Conservation (phyloP, 2,113 vertebrate genomes). For the Cyanoliseus patagonus region DNA sequence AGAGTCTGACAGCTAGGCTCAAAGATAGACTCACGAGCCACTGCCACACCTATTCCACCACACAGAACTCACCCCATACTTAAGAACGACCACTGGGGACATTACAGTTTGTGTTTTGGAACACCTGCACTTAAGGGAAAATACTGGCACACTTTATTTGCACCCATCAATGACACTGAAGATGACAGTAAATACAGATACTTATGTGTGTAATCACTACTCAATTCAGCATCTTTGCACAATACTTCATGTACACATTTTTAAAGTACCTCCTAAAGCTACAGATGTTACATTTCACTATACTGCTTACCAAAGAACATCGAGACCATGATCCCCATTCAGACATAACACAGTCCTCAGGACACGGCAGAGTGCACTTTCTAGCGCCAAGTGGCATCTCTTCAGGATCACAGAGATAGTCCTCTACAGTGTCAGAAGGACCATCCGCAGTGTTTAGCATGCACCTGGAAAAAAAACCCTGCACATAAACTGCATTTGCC, state of each 20-base stretch:
- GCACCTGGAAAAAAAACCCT: slow-evolving; percentile 79
- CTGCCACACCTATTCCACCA: neutral
- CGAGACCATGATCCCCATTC: slow-evolving; percentile 92
- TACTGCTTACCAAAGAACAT: slow-evolving; percentile 88
- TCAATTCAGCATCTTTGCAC: neutral
- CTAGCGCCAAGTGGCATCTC: slow-evolving; percentile 94
- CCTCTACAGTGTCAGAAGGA: slow-evolving; percentile 90
- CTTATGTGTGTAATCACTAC: neutral
- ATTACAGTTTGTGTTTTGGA: neutral
- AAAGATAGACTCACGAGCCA: neutral
- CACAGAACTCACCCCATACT: neutral
- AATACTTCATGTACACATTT: neutral
- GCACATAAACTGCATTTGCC: neutral
- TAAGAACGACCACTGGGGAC: neutral
- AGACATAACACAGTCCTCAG: slow-evolving; percentile 92
- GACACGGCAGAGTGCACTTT: slow-evolving; percentile 90
- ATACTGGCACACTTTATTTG: neutral
- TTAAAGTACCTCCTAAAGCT: neutral
- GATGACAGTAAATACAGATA: neutral
- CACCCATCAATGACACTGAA: neutral
- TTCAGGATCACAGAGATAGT: slow-evolving; percentile 96
- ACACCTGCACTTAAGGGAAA: neutral
- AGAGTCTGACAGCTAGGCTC: neutral
- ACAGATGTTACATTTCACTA: neutral
- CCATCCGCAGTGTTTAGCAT: slow-evolving; percentile 97